Base-by-base conservation (phyloP, 2,113 vertebrate species). In the Gopherus evgoodei region DNA sequence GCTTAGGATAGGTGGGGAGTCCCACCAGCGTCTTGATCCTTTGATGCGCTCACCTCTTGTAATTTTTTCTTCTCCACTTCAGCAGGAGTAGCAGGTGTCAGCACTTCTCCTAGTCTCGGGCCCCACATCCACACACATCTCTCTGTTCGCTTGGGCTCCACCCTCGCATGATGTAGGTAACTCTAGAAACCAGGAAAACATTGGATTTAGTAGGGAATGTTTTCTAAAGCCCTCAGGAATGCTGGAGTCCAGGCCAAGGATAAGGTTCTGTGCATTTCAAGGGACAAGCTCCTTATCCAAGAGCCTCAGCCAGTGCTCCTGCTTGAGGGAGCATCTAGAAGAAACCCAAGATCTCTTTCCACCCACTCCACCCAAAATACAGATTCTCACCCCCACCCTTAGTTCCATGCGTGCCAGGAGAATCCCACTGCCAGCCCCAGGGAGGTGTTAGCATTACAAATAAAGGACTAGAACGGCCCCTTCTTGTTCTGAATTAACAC, bases 231-330 rank as follows among this genome's bases (percentile, higher is more conserved):
- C 7, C 76, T 93, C 42, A 44, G 53, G 87, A 94, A 38, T 83
- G 16, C 50, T 88, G 57, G 42, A 94, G 11, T 44, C 17, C 9
- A 5, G 69, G 91, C 50, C 89, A 65, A 69, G 19, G 0, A 7
- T 24, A 44, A 1, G 35, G 47, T 78, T 86, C 35, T 0, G 0
- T 83, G 89, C n/a, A 0, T 0, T 2, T 4, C 6, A 27, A 81
- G 29, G 10, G 27, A 87, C 50, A 8, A 78, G 38, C 10, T 93
- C 35, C 8, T 59, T 24, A 65, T 49, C 69, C 76, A 5, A 14
- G 91, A 84, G 31, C 42, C 17, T 65, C 83, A 2, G 0, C 19
- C 50, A 78, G n/a, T 31, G 81, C 88, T 11, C 0, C 49, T 84
- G 19, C 25, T 65, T 25, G 90, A 44, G n/a, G 25, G 25, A 91